These are phyloP conservation scores for Takifugu ocellatus DNA, from an alignment of 2,797 vertebrate species.

Conservation along the genomic window DNA sequence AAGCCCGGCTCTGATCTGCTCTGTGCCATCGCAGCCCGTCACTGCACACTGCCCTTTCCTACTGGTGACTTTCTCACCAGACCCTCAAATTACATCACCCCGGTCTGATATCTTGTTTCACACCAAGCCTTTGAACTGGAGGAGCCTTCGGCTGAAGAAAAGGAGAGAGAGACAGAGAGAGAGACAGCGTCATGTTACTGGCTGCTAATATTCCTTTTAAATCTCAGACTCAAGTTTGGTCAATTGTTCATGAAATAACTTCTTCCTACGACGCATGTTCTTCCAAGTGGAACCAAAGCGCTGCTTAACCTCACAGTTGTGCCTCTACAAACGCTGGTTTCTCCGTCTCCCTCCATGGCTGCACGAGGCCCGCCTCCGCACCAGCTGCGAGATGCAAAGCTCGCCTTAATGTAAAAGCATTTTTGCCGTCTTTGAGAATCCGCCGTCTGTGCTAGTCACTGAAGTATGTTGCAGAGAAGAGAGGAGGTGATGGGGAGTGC, in stretches of 20 bases:
- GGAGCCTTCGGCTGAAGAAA: conserved; percentile 30
- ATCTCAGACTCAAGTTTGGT: conserved; percentile 15
- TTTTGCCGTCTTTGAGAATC: conserved; percentile 65
- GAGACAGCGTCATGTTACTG: not conserved
- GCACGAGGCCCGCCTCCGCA: conserved; percentile 52
- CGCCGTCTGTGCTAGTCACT: conserved; percentile 36
- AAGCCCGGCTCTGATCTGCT: conserved; percentile 64
- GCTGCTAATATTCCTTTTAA: conserved; percentile 4
- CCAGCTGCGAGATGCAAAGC: conserved; percentile 70
- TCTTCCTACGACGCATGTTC: conserved; percentile 28
- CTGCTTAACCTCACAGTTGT: conserved; percentile 61
- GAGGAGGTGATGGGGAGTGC: conserved; percentile 28
- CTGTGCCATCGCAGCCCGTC: conserved; percentile 40
- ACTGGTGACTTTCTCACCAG: conserved; percentile 54
- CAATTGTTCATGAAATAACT: conserved; percentile 32
- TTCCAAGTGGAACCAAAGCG: conserved; percentile 55
- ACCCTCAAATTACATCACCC: conserved; percentile 62
- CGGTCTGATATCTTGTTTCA: conserved; percentile 46
- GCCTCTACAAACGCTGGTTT: conserved; percentile 41
- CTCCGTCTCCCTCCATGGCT: conserved; percentile 41
- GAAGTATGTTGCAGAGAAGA: conserved; percentile 26
- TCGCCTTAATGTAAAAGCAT: conserved; percentile 71
- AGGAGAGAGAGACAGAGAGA: not conserved
- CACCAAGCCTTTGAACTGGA: conserved; percentile 50
- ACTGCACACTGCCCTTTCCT: conserved; percentile 27